Evolutionary conservation across 2,888 invertebrate genomes (phyloP), one percentile per base, ranked within the genome.

Genomic region (Lycophotia porphyrea): DNA sequence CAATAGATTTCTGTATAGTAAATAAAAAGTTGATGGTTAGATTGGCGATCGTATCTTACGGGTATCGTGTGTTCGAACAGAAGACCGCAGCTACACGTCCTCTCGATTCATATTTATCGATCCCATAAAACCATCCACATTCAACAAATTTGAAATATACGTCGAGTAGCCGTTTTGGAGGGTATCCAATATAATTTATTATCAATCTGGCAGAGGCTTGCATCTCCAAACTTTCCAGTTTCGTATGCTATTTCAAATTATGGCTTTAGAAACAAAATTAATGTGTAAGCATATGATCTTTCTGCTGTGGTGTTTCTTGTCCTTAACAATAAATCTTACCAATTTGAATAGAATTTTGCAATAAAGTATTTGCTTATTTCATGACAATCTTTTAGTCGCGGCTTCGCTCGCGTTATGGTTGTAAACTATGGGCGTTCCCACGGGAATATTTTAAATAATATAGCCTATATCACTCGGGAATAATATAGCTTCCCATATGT

Each of bases 171-270:
- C 61, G 49, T 69, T 72, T 84, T 84, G 84, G 84, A 84, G 71
- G 63, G 77, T 15, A 77, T 84, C 85, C 84, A 84, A 84, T 72
- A 75, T 84, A 82, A 84, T 84, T 84, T 84, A 84, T 84, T 84
- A 84, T 75, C 85, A 73, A 84, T 74, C 79, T 71, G 79, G 85
- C 76, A 79, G 63, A 70, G 65, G 71, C 31, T 68, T 78, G 73
- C 73, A 74, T 75, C 68, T 79, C 74, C 21, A 39, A 84, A 84
- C 74, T 84, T 84, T 77, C 34, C 34, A 73, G 70, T 36, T 74
- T 44, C 82, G 61, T 73, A 76, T 72, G 84, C 71, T 74, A 52
- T 72, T 74, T 47, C 71, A 52, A 75, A 73, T 84, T 71, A 82
- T 77, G 66, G 44, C 60, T 74, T 39, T 24, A 52, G 36, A 61